Base-by-base conservation (phyloP, 2,797 vertebrate genomes). In the Heterohyrax brucei region DNA sequence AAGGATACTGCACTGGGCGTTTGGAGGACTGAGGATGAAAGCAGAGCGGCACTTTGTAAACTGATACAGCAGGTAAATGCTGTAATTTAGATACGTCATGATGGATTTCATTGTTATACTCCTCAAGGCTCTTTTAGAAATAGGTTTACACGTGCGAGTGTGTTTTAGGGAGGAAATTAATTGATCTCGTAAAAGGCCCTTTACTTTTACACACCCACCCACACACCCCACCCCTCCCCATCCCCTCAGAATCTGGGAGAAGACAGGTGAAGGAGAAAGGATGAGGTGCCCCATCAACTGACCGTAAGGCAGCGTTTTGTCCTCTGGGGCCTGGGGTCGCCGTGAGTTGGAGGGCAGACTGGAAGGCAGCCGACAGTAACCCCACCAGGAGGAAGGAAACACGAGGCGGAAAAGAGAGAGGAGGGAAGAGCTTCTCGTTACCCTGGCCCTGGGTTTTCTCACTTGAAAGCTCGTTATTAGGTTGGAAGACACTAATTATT, bases 381-480 rank as follows among this genome's bases (percentile, higher is more conserved):
- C 21, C 9, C 46, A 4, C 0, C 14, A 14, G 50, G 22, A 46
- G 50, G 10, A n/a, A 64, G 21, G n/a, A 61, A 90, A 48, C 62
- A 24, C 0, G 1, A 19, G 3, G 19, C n/a, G 13, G 9, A 8
- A 77, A 70, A 83, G 50, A 73, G 13, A n/a, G 18, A 1, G 16
- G 53, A 73, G 12, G 59, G n/a, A 46, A 24, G 10, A 48, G 5
- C 0, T 30, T 59, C 87, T 53, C 6, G 22, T n/a, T 21, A 2
- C 14, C 16, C 66, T 73, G 19, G 2, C 24, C 22, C 46, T 66
- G 3, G 30, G 6, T 76, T 46, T 93, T 66, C 91, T 97, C 93
- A 94, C 89, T 75, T 92, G 68, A 50, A 46, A 82, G 76, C 28
- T 92, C 73, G 22, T n/a, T 86, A 94, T 84, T 91, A 86, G 75